Conservation (phyloP, 2,113 vertebrate genomes). For the Ibidorhyncha struthersii region DNA sequence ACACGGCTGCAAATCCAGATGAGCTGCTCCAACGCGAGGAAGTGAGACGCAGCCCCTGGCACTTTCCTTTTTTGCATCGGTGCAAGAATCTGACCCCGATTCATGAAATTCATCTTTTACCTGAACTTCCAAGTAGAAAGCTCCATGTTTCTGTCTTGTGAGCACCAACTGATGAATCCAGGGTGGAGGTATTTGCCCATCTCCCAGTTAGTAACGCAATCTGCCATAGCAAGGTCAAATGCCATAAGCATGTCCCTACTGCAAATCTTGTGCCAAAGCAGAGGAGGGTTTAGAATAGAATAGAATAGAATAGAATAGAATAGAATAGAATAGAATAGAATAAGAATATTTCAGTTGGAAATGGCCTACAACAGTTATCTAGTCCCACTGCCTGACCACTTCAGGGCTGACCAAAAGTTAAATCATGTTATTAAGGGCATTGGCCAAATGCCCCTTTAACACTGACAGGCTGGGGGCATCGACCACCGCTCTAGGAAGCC, state of each 20-base stretch:
- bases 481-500: not conserved
- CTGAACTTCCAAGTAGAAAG: not conserved
- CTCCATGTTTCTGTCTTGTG: not conserved
- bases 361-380: not conserved
- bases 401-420: not conserved
- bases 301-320: not conserved
- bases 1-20: not conserved
- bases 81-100: not conserved
- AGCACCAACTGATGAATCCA: not conserved
- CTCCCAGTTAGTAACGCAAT: not conserved
- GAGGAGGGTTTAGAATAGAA: not conserved
- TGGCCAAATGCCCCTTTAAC: not conserved
- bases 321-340: not conserved
- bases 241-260: fast-evolving
- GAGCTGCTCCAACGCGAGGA: not conserved
- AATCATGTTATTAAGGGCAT: not conserved
- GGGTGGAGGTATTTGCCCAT: not conserved
- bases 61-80: not conserved
- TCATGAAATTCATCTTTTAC: not conserved
- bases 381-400: not conserved
- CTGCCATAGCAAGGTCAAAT: not conserved
- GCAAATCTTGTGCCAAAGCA: not conserved
- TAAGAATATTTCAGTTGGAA: not conserved
- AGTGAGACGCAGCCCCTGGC: slow-evolving; percentile 50
- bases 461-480: not conserved